These are phyloP conservation scores for Cylloceria caligata DNA, from an alignment of 2,888 invertebrate genomes.

Conservation along the genomic window DNA sequence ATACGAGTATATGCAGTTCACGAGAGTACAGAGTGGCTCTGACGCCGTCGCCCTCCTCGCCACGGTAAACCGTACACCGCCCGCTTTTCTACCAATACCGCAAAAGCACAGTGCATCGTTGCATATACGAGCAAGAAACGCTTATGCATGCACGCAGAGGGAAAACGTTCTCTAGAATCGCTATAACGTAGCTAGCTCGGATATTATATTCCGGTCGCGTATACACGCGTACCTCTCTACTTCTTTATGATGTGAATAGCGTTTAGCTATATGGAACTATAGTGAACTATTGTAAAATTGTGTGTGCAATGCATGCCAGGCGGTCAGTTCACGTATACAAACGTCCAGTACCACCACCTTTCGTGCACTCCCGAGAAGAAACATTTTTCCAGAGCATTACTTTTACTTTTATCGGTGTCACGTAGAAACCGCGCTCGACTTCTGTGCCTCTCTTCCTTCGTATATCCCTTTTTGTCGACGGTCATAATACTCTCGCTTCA, in stretches of 20 bases:
- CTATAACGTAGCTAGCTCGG: conserved; percentile 8
- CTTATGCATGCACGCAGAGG: conserved; percentile 26
- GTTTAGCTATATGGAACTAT: not conserved
- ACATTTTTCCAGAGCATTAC: conserved; percentile 79
- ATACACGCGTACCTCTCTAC: conserved; percentile 25
- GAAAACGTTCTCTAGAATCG: conserved; percentile 21
- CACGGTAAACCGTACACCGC: not conserved
- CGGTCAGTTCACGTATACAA: conserved; percentile 11
- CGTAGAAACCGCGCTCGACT: conserved; percentile 53
- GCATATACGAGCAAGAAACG: conserved; percentile 23
- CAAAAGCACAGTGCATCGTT: conserved; percentile 7
- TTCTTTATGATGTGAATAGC: conserved; percentile 18
- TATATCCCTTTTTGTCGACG: conserved; percentile 10
- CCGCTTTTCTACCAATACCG: conserved; percentile 17
- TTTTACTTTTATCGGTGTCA: conserved; percentile 79
- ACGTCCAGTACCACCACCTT: conserved; percentile 17
- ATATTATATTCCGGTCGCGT: conserved; percentile 57
- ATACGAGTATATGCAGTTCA: conserved; percentile 45
- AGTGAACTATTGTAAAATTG: conserved; percentile 20
- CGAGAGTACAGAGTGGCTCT: conserved; percentile 11
- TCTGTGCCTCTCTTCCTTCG: conserved; percentile 37
- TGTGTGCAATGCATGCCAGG: conserved; percentile 18
- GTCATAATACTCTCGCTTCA: conserved; percentile 45
- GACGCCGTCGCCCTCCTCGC: not conserved
- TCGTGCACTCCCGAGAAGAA: conserved; percentile 70